A percentile compares a stretch with the other conserved stretches of the same genome.
These are phyloP conservation scores for Acanthococcus lagerstroemiae DNA, from an alignment of 2,888 invertebrate genomes.

Conservation along the genomic window DNA sequence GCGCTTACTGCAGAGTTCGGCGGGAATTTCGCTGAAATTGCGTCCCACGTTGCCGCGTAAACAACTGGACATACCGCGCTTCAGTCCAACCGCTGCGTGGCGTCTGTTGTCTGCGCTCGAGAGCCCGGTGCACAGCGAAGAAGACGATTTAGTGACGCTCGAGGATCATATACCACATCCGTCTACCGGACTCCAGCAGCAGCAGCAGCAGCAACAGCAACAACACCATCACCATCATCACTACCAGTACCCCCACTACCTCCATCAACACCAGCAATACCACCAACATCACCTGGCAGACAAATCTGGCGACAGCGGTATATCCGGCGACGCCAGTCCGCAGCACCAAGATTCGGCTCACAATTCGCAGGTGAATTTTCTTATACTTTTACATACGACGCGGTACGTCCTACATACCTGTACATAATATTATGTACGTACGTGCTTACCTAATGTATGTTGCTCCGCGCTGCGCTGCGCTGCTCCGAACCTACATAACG, in stretches of 20 bases:
- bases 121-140: conserved; percentile 38
- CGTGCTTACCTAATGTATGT: too few species aligned
- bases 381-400: too few species aligned
- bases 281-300: conserved; percentile 45
- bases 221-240: conserved; percentile 34
- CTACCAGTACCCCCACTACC: conserved; percentile 9
- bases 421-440: too few species aligned
- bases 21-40: conserved; percentile 56
- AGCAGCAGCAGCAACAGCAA: too few species aligned
- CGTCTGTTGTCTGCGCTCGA: conserved; percentile 57
- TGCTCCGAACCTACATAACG: too few species aligned
- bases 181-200: neutral
- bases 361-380: conserved; percentile 40
- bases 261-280: too few species aligned
- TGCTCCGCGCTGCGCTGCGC: neutral
- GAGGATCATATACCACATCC: conserved; percentile 45
- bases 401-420: too few species aligned
- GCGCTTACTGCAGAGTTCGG: conserved; percentile 27
- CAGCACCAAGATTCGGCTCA: conserved; percentile 38
- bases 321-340: conserved; percentile 65
- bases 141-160: conserved; percentile 42
- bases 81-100: conserved; percentile 78
- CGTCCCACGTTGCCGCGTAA: conserved; percentile 71
- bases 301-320: conserved; percentile 74
- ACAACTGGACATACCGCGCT: conserved; percentile 62